Evolutionary conservation across 2,797 vertebrate genomes (phyloP), one percentile per base, ranked within the genome.

Genomic region (Arrhamphus sclerolepis): DNA sequence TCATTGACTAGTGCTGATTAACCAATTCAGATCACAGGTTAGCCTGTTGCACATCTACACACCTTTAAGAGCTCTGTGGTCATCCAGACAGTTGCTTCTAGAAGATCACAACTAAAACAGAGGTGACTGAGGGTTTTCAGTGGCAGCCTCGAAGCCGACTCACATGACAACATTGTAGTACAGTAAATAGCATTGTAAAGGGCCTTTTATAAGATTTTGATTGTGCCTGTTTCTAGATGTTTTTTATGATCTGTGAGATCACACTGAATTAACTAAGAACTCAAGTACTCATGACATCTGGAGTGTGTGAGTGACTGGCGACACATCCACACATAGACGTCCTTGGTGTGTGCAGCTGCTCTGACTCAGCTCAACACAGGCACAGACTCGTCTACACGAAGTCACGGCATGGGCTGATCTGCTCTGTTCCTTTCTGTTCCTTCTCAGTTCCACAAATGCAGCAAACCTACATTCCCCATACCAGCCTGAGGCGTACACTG

Each of bases 401-500:
- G 83, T 80, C 78, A 77, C 44, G 19, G 47, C 64, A 56, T 24
- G 14, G 68, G 61, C 50, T 34, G 56, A 63, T 64, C 21, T 18
- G 8, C 66, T 57, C 67, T 11, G 43, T 63, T 68, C 58, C 44
- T 62, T 54, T 81, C 43, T 11, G 43, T 63, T 68, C 58, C 44
- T 62, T 54, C 79, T 42, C 16, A 44, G 69, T 75, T 62, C 65
- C 20, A 39, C 61, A 57, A 88, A 89, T 83, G 81, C 80, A 71
- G 85, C 58, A 83, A 87, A 82, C 82, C 84, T 82, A 83, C 78
- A 88, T 89, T 89, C 84, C n/a, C 87, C 75, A 6, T 80, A 85
- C 72, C 83, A 83, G 85, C 89, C 87, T 11, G 38, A 63, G 90
- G 88, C 83, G 11, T 29, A 64, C 67, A 16, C 47, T 58, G 80